Evolutionary conservation across 1,140 invertebrate species (phyloP), one percentile per base, ranked within the genome.

Genomic region (Drosophila albomicans): DNA sequence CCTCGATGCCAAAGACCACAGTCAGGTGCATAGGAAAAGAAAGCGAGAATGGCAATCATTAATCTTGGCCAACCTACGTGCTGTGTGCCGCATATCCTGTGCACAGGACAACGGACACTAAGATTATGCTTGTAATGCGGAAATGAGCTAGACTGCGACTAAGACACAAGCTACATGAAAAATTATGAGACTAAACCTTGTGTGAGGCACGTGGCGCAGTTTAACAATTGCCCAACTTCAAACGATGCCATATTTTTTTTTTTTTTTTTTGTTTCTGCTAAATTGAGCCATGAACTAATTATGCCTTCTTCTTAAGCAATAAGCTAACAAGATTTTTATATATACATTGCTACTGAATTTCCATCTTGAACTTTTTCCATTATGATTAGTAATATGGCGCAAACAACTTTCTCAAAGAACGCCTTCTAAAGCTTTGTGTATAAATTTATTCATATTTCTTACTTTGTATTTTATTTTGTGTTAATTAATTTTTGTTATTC

Each of bases 121-220:
- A 46, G 51, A 71, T 65, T 71, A 64, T 64, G 68, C 61, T 71
- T 71, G 68, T 71, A 71, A 71, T 65, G 61, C 68, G 51, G 61
- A 64, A 71, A 71, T 71, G 61, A 56, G 68, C 38, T 30, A 56
- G 51, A n/a, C 41, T 57, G 49, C 32, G 30, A 35, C 30, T 20
- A 62, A 13, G 13, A 32, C 13, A 32, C 32, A 41, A 25, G 25
- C 16, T 10, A 38, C 15, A 57, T 71, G 32, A 48, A 71, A 71
- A 64, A 71, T 56, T 70, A 46, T 46, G 38, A 25, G 38, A 20
- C 25, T 61, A 46, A 46, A 45, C n/a, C 7, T 25, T 20, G 49
- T 20, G 63, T 56, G 63, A 32, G 15, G 51, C 38, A 28, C 15
- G 7, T 8, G 4, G 8, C 56, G 8, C 56, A 59, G 5, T 8